Conservation (phyloP, 1,140 invertebrate genomes). For the Zaprionus gabonicus region DNA sequence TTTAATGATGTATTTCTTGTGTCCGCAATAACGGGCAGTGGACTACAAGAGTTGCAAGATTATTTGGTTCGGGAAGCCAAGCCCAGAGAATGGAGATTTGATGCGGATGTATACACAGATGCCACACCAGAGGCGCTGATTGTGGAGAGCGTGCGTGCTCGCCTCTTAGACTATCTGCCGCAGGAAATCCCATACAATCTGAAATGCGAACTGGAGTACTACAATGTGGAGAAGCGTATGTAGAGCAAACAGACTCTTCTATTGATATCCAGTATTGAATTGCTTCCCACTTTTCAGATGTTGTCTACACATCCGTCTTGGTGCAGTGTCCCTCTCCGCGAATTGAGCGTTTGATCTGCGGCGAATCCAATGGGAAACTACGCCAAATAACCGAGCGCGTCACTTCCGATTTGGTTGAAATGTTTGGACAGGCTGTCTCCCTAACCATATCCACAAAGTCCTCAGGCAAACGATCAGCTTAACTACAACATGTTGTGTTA, state of each 20-base stretch:
- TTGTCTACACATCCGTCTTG: constrained; percentile 87
- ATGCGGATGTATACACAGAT: constrained; percentile 89
- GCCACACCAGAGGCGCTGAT: constrained; percentile 89
- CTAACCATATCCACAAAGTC: constrained; percentile 77
- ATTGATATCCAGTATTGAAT: background rate
- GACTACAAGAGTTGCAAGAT: constrained; percentile 90
- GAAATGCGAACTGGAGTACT: constrained; percentile 88
- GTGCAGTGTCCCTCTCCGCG: constrained; percentile 87
- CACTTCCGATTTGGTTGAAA: constrained; percentile 84
- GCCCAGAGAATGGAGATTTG: constrained; percentile 88
- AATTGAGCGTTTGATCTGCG: constrained; percentile 88
- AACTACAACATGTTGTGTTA: constrained; percentile 20
- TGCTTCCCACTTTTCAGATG: constrained; percentile 81
- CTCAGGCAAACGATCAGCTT: constrained; percentile 38
- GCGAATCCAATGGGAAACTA: constrained; percentile 88
- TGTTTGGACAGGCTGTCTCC: constrained; percentile 80
- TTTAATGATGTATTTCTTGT: constrained; percentile 95
- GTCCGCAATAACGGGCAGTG: constrained; percentile 92
- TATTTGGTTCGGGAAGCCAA: constrained; percentile 89
- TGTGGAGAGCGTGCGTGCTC: constrained; percentile 90
- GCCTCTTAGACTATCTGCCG: constrained; percentile 91
- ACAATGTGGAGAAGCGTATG: constrained; percentile 86
- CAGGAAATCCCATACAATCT: constrained; percentile 94
- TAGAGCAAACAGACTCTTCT: background rate
- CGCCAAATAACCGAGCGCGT: constrained; percentile 87